These are phyloP conservation scores for Eretmocerus hayati DNA, from an alignment of 2,888 invertebrate species.

Conservation along the genomic window DNA sequence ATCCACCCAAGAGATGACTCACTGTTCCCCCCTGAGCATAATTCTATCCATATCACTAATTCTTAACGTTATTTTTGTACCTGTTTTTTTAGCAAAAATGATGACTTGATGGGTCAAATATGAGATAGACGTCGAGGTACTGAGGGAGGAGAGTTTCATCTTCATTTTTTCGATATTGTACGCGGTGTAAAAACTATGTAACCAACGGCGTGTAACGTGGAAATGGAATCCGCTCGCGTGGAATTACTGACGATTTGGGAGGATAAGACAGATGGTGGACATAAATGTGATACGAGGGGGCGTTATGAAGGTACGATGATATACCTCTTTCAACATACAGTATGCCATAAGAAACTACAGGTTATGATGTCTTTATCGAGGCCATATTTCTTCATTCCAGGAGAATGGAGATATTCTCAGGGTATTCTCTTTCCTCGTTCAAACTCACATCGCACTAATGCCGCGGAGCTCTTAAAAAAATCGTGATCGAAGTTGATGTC, in stretches of 20 bases:
- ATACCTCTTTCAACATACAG: slow-evolving; percentile 2
- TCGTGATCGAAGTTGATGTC: too few relatives aligned
- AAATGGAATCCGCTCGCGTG: slow-evolving; percentile 16
- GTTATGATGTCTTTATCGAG: not conserved
- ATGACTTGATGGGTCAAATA: too few relatives aligned
- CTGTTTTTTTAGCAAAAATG: too few relatives aligned
- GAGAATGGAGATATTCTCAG: not conserved
- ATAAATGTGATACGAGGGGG: slow-evolving; percentile 1
- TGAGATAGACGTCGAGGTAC: too few relatives aligned
- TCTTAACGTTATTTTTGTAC: too few relatives aligned
- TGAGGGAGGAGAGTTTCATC: not conserved
- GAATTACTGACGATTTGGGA: not conserved
- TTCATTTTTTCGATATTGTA: slow-evolving; percentile 17
- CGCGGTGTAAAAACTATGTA: slow-evolving; percentile 6
- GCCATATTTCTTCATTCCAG: not conserved
- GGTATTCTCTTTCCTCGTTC: too few relatives aligned
- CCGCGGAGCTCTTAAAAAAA: too few relatives aligned
- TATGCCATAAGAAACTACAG: not conserved
- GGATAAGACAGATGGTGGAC: slow-evolving; percentile 8
- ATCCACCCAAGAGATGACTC: too few relatives aligned
- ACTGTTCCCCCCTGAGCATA: too few relatives aligned
- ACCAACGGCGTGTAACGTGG: slow-evolving; percentile 15
- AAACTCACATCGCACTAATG: too few relatives aligned
- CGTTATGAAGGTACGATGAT: slow-evolving; percentile 12
- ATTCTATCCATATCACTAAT: too few relatives aligned